Evolutionary conservation across 2,888 invertebrate species (phyloP), one percentile per base, ranked within the genome.

Genomic region (Dilophus febrilis): DNA sequence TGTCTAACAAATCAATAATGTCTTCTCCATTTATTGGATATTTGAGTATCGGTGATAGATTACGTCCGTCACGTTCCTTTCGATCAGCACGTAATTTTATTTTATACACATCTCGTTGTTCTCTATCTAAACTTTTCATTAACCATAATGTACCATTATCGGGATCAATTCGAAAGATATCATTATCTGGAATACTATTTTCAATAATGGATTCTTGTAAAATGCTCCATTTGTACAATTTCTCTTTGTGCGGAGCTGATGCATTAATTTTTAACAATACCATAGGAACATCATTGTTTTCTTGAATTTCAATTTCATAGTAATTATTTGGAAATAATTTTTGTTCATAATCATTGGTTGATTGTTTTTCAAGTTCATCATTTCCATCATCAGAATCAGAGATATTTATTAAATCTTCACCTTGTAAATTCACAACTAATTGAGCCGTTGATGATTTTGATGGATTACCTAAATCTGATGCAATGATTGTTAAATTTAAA

Each of bases 381-480:
- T 45, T 22, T 6, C 8, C 10, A 30, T 36, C 12, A 38, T 37
- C 32, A 31, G 29, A 35, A 18, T 38, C 40, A 13, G 10, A 8
- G 3, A 28, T 13, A 6, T 22, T 8, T 22, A 6, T 22, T 22
- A 6, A 8, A n/a, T 35, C 27, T 8, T 78, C 66, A 53, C 80
- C 74, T 41, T 75, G 71, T 0, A 84, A 68, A 34, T 71, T 73
- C 6, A 84, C 66, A 38, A 77, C 62, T 10, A 84, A 59, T 29
- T 83, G 55, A 2, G 87, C 86, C 0, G 80, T 80, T 0, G 86
- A 78, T 42, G 80, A 84, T 3, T 83, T 64, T 49, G 84, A 79
- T 0, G 88, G 87, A 30, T 77, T 81, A 1, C 88, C 88, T 40
- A 87, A 66, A 61, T 90, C 88, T 2, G 85, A 83, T 1, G 86